Percentiles rank a stretch among this genome's conserved stretches.
Evolutionary conservation across 1,140 invertebrate genomes (phyloP).

Genomic region (Ditylenchus dipsaci): DNA sequence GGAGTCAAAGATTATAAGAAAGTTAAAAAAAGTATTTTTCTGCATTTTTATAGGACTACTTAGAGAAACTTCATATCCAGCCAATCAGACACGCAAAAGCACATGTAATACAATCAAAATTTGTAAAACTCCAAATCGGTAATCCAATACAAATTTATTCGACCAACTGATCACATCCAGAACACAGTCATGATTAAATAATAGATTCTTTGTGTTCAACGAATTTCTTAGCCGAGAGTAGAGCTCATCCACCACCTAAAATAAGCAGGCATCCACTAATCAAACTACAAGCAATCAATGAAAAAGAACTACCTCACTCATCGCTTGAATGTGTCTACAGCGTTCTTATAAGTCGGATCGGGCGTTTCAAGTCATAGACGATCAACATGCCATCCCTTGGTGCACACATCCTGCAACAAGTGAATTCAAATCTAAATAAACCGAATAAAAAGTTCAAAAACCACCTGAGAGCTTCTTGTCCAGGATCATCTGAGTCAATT

Average conservation of each 20-base stretch:
- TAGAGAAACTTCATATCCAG: too few species aligned
- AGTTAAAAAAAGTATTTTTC: too few species aligned
- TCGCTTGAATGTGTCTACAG: constrained; percentile 91
- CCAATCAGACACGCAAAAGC: too few species aligned
- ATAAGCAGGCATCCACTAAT: neutral
- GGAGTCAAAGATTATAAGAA: too few species aligned
- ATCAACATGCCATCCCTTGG: constrained; percentile 92
- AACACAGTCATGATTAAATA: too few species aligned
- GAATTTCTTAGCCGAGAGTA: constrained; percentile 28
- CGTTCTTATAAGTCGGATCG: constrained; percentile 94
- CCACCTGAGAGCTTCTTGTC: constrained; percentile 82
- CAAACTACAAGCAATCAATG: constrained; percentile 57
- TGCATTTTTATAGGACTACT: too few species aligned
- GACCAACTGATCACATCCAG: too few species aligned
- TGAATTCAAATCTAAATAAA: constrained; percentile 9
- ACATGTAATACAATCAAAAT: too few species aligned
- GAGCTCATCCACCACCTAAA: constrained; percentile 32
- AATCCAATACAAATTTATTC: too few species aligned
- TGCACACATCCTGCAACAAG: constrained; percentile 80
- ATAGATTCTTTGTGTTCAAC: too few species aligned
- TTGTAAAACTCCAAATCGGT: too few species aligned
- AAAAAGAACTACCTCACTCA: constrained; percentile 75
- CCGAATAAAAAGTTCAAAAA: constrained; percentile 17
- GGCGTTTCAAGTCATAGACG: constrained; percentile 85
- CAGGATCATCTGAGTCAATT: constrained; percentile 98